Percentiles rank a stretch among this genome's conserved stretches.
Conservation (phyloP, 1,140 invertebrate species). For the Drosophila mauritiana region DNA sequence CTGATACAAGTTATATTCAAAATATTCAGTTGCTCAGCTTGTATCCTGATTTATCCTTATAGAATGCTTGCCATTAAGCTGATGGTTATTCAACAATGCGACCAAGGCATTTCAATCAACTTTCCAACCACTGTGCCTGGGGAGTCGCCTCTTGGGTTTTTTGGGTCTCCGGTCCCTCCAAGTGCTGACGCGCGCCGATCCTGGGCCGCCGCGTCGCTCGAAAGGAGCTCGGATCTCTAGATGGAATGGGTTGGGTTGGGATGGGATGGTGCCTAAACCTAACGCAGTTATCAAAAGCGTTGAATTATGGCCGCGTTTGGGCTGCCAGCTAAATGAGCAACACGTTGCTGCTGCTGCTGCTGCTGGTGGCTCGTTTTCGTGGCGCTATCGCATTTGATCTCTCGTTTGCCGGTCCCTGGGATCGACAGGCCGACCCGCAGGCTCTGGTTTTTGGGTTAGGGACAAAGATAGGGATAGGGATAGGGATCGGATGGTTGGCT, state of each 20-base stretch:
- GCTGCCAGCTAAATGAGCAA: conserved; percentile 79
- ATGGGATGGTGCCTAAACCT: conserved; percentile 43
- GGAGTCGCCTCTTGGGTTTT: not conserved
- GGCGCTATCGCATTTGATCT: conserved; percentile 84
- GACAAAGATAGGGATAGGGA: conserved; percentile 17
- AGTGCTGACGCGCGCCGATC: conserved; percentile 74
- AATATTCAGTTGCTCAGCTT: too few species aligned
- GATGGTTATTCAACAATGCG: not conserved
- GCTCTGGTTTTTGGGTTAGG: conserved; percentile 14
- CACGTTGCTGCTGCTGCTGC: conserved; percentile 52
- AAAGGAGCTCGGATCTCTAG: not conserved
- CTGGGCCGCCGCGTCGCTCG: conserved; percentile 28
- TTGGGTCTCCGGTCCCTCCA: conserved; percentile 26
- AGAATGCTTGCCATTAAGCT: too few species aligned
- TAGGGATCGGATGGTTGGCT: not conserved
- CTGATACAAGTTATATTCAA: too few species aligned
- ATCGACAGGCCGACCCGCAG: conserved; percentile 65
- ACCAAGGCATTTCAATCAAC: not conserved
- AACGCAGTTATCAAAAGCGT: conserved; percentile 82
- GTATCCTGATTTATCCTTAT: too few species aligned
- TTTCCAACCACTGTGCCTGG: conserved; percentile 12
- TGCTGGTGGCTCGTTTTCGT: conserved; percentile 65
- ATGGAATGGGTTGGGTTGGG: too few species aligned
- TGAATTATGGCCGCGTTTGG: conserved; percentile 75
- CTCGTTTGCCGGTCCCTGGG: conserved; percentile 72